Evolutionary conservation across 2,113 vertebrate species (phyloP), one percentile per base, ranked within the genome.

Genomic region (Gallinago media): DNA sequence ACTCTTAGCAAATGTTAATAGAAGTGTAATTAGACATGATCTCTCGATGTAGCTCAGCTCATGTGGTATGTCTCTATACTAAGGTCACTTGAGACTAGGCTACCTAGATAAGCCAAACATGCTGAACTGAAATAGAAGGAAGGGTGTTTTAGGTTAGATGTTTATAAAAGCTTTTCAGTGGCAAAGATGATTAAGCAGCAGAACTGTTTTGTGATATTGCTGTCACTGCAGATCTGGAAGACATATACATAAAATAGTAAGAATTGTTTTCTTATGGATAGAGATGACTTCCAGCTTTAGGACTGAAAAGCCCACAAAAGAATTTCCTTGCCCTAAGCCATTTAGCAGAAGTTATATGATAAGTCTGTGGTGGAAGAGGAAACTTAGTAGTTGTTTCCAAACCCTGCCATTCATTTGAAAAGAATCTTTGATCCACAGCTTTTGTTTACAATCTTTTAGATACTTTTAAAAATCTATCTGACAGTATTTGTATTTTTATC

Each of bases 131-230:
- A 82, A 47, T 22, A 71, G 44, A 47, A 80, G 49, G 20, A 65
- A 54, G 12, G 5, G 1, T 0, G 1, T 27, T 73, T 55, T 50
- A 9, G 7, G 6, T 85, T 52, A n/a, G 17, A 20, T 47, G 12
- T 67, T 87, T 42, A 38, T 34, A 87, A 73, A 71, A 67, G 4
- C 20, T 72, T 78, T 63, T 88, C 26, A 52, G 38, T 52, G 14
- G 10, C 49, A 52, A 71, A 72, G 32, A 31, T 44, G 9, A 16
- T 81, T 75, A 68, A 82, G 47, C 29, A 55, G 46, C 17, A 47
- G 29, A 75, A 34, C 20, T 67, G 21, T 40, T 73, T 65, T 80
- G 20, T 91, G 15, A 18, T 55, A 38, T 14, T 81, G 9, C 47
- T 89, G 8, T 78, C 18, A 38, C 16, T 78, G 61, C 0, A 0